phyloP scores from a whole-genome alignment of 2,113 vertebrate species.

The Rattus rattus region DNA sequence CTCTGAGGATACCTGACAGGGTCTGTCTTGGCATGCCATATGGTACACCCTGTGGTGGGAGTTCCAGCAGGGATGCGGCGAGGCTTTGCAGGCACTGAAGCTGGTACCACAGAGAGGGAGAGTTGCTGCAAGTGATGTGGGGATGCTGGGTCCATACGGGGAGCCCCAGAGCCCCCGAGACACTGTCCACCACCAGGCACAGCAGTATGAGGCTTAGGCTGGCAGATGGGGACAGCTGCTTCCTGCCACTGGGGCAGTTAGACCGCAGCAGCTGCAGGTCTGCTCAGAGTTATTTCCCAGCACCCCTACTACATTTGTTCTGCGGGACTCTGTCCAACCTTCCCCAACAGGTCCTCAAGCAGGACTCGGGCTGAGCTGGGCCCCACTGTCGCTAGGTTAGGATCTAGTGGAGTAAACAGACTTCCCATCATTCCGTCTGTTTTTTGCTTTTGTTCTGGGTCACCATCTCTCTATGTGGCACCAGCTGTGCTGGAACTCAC shows the following conservation, averaged over 20 bases:
- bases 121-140: neutral
- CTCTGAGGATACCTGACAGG: neutral
- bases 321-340: no score
- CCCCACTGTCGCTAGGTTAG: rapidly evolving
- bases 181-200: slow-evolving; percentile 79
- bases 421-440: neutral
- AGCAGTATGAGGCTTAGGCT: slow-evolving; percentile 77
- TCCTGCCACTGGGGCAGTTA: slow-evolving; percentile 20
- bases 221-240: neutral
- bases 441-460: neutral
- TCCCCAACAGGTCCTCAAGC: neutral
- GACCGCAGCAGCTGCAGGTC: neutral
- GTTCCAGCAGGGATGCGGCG: neutral
- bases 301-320: no score
- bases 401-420: neutral
- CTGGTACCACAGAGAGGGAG: no score
- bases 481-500: neutral
- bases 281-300: neutral
- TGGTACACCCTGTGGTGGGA: no score
- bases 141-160: neutral
- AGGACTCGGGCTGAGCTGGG: neutral
- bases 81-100: neutral
- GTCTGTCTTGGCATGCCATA: neutral
- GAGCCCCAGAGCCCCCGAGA: neutral
- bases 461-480: neutral